Percentiles rank a stretch among this genome's conserved stretches.
phyloP scores from a whole-genome alignment of 2,888 invertebrate genomes.

The Xanthorhoe spadicearia region DNA sequence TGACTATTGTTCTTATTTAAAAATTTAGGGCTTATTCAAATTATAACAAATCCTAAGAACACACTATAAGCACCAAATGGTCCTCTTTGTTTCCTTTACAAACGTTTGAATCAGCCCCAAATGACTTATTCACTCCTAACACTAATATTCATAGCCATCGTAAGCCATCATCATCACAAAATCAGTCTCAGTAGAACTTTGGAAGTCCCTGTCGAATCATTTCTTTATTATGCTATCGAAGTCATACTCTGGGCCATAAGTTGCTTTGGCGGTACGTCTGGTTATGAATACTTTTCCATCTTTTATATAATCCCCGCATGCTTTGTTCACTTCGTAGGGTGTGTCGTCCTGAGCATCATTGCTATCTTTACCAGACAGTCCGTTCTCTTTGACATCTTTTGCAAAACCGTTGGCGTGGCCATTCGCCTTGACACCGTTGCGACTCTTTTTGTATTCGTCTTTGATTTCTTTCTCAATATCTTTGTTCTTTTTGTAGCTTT shows the following conservation, averaged over 20 bases:
- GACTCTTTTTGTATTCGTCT: slow-evolving; percentile 52
- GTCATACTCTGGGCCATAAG: slow-evolving; percentile 64
- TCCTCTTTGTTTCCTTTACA: slow-evolving; percentile 47
- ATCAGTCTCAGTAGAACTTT: slow-evolving; percentile 78
- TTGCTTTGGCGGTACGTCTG: slow-evolving; percentile 68
- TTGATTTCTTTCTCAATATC: slow-evolving; percentile 58
- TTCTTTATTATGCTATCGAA: slow-evolving; percentile 74
- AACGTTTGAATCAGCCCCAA: slow-evolving; percentile 49
- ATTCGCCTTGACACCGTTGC: slow-evolving; percentile 54
- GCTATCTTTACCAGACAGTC: slow-evolving; percentile 45
- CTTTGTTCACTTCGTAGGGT: slow-evolving; percentile 64
- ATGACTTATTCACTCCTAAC: slow-evolving; percentile 55
- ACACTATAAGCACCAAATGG: slow-evolving; percentile 49
- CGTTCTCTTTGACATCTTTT: slow-evolving; percentile 52
- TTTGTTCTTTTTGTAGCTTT: slow-evolving; percentile 79
- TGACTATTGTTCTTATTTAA: slow-evolving; percentile 41
- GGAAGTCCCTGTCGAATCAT: slow-evolving; percentile 68
- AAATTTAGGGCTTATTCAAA: slow-evolving; percentile 52
- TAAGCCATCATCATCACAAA: slow-evolving; percentile 72
- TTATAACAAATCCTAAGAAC: slow-evolving; percentile 47
- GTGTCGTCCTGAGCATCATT: slow-evolving; percentile 62
- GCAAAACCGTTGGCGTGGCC: slow-evolving; percentile 51
- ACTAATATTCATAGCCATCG: slow-evolving; percentile 55
- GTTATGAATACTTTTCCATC: slow-evolving; percentile 69
- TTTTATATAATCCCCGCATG: slow-evolving; percentile 69